Base-by-base conservation (phyloP, 2,888 invertebrate species). In the Acrobasis suavella region DNA sequence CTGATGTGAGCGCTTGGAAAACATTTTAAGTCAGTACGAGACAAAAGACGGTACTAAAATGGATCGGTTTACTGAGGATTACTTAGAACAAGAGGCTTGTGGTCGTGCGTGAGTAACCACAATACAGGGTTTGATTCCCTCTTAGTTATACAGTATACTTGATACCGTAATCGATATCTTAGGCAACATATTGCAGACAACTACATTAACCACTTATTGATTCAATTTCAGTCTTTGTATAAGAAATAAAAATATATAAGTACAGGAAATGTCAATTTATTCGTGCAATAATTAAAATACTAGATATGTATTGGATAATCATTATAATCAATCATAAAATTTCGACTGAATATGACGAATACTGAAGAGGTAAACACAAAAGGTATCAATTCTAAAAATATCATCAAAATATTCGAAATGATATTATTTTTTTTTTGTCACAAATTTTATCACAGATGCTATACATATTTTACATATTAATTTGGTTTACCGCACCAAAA, bases 1-100 rank as follows among this genome's bases (percentile, higher is more conserved):
- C 89, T 81, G 79, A 78, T 82, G 80, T 71, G 89, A 80, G 77
- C 86, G 91, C 91, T 91, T 91, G 85, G 89, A 89, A 89, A 87
- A 91, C 92, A 91, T 90, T 81, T 80, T 82, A 82, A 61, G 58
- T 70, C 78, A 80, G 83, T 79, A 89, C 82, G 87, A 83, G 81
- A 76, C 75, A 66, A 72, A 76, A 74, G 70, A 71, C 71, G 72
- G 67, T 75, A 78, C 78, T 72, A 75, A 72, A 86, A 83, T 87
- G 86, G 83, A 86, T 88, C 77, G 77, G 76, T 84, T 89, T 85
- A 89, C 87, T 85, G 71, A 69, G 63, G 64, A 62, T 54, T 62
- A 55, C 55, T 62, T 46, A 68, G 67, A 22, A 64, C 49, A 52
- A 66, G 64, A 66, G 62, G 68, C 65, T 69, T 76, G 83, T 69